Percentiles rank a stretch among this genome's conserved stretches.
Evolutionary conservation across 2,797 vertebrate species (phyloP).

Genomic region (Epinephelus awoara): DNA sequence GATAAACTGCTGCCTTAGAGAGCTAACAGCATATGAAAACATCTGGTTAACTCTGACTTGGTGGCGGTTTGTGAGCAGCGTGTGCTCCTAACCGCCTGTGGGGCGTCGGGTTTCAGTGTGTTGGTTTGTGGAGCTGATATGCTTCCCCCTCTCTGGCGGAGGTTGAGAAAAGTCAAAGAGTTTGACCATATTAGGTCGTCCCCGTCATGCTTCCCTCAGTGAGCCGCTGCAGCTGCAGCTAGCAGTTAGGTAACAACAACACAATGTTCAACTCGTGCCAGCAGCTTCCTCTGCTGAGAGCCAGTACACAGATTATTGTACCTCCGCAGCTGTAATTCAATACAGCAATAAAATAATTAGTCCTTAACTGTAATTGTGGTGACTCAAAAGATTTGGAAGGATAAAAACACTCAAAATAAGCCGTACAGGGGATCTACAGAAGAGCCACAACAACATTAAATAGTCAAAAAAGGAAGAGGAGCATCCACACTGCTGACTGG

Average conservation of each 20-base stretch:
- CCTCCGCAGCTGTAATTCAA: slow-evolving; percentile 10
- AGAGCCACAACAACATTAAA: slow-evolving; percentile 4
- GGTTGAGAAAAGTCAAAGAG: slow-evolving; percentile 18
- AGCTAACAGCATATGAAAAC: slow-evolving; percentile 20
- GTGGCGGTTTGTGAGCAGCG: slow-evolving; percentile 32
- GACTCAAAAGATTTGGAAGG: slow-evolving; percentile 5
- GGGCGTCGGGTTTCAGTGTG: slow-evolving; percentile 12
- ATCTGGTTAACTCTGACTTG: slow-evolving; percentile 33
- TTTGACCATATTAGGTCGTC: slow-evolving; percentile 72
- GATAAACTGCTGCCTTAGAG: slow-evolving; percentile 12
- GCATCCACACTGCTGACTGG: background rate
- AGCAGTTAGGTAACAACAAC: slow-evolving; percentile 49
- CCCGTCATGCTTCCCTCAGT: slow-evolving; percentile 48
- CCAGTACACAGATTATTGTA: background rate
- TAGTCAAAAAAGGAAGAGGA: background rate
- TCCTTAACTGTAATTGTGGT: background rate
- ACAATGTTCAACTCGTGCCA: slow-evolving; percentile 19
- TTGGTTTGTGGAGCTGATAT: background rate
- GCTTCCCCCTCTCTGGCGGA: slow-evolving; percentile 5
- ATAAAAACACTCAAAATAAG: background rate
- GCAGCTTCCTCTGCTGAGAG: slow-evolving; percentile 43
- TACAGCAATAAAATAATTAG: background rate
- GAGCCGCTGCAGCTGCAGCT: slow-evolving; percentile 72
- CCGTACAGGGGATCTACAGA: background rate
- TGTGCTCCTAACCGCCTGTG: slow-evolving; percentile 5